phyloP scores from a whole-genome alignment of 2,113 vertebrate species.

The Hydropotes inermis region DNA sequence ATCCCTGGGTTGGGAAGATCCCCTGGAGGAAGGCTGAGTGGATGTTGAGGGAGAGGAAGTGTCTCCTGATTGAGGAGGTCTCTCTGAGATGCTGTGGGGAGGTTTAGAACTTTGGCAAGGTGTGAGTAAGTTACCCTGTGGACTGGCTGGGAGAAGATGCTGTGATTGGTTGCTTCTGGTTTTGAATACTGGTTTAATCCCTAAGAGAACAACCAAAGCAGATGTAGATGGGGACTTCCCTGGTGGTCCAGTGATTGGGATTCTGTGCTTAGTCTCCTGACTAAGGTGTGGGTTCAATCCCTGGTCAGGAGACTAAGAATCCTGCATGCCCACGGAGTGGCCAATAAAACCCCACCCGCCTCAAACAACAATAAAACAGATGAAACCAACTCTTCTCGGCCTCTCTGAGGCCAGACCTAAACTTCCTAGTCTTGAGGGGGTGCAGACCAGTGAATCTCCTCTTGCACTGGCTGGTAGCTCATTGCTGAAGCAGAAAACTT shows the following conservation, averaged over 20 bases:
- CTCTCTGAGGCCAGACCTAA: not conserved
- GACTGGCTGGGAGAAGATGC: not conserved
- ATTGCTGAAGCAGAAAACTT: not conserved
- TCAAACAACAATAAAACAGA: not conserved
- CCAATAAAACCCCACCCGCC: not conserved
- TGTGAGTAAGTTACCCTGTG: not conserved
- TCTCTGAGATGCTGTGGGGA: not conserved
- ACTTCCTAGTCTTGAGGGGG: not conserved
- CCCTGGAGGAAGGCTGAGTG: not conserved
- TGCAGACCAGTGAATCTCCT: not conserved
- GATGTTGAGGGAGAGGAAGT: not conserved
- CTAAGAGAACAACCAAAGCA: not conserved
- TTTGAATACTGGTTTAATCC: not conserved
- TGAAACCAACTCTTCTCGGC: not conserved
- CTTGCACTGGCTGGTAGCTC: not conserved
- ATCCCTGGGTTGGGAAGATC: not conserved
- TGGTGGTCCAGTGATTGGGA: not conserved
- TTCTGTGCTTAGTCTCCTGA: not conserved
- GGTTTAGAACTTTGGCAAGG: not conserved
- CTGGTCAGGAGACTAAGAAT: not conserved
- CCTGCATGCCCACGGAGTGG: rapidly evolving
- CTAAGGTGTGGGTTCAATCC: not conserved
- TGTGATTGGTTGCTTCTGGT: not conserved
- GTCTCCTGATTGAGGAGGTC: not conserved
- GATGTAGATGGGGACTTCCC: not conserved